Base-by-base conservation (phyloP, 2,888 invertebrate genomes). In the Phalera bucephala region DNA sequence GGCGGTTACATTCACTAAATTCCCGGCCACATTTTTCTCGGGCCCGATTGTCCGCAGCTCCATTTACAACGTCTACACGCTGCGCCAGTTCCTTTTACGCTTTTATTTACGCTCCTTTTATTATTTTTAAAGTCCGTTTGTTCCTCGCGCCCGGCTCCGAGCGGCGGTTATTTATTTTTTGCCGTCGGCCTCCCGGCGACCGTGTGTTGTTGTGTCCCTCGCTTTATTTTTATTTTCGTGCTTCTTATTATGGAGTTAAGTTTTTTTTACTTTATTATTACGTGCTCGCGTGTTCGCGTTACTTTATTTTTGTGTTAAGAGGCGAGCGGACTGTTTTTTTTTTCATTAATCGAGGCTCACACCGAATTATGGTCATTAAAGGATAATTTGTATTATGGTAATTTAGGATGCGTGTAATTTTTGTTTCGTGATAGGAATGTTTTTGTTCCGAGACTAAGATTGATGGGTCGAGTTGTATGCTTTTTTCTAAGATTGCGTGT, bases 351-450 rank as follows among this genome's bases (percentile, higher is more conserved):
- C 81, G 83, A 71, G 82, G 59, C 82, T 83, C 86, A 78, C 85
- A 83, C 83, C 79, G 84, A 85, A 88, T 89, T 86, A 88, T 87
- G 84, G 84, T 89, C 85, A 89, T 89, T 88, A 89, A 84, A 86
- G 85, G 82, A 88, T 88, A 89, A 88, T 89, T 88, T 89, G 88
- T 89, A 86, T 88, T 83, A 87, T 83, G 86, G 84, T 88, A 83
- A 88, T 88, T 82, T 87, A 71, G 81, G 84, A 83, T 83, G 88
- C 86, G 80, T 87, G 82, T 89, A 86, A 89, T 87, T 87, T 81
- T 81, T 78, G 83, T 83, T 82, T 82, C 85, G 82, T 87, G 83
- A 82, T 86, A 82, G 79, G 77, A 80, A 80, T 79, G 78, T 81
- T 86, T 79, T 83, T 78, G 61, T 79, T 56, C 40, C 26, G 55